These are phyloP conservation scores for Menidia beryllina DNA, from an alignment of 2,113 vertebrate species.

Conservation along the genomic window DNA sequence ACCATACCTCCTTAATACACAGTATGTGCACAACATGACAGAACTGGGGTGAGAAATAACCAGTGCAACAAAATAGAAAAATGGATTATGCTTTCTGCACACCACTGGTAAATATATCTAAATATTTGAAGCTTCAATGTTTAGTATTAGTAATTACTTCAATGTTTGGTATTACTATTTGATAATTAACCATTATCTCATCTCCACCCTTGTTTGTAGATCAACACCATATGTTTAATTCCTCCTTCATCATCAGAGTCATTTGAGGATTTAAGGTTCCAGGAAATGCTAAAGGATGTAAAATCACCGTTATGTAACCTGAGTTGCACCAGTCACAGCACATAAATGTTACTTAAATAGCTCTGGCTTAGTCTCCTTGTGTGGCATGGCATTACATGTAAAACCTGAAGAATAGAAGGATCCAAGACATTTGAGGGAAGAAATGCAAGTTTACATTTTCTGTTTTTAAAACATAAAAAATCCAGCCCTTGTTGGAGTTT, in stretches of 20 bases:
- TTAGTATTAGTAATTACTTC: too few species aligned
- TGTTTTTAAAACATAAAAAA: too few species aligned
- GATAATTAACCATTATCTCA: not conserved
- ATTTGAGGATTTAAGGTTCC: constrained; percentile 10
- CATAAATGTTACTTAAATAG: constrained; percentile 12
- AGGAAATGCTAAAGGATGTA: not conserved
- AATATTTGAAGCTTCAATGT: too few species aligned
- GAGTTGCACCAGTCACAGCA: constrained; percentile 9
- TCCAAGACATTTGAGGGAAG: not conserved
- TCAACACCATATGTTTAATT: not conserved
- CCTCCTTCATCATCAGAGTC: not conserved
- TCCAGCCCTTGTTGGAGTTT: too few species aligned
- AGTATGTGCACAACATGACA: too few species aligned
- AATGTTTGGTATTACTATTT: too few species aligned
- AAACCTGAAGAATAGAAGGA: not conserved
- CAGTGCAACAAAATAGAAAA: too few species aligned
- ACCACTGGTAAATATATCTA: too few species aligned
- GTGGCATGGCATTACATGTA: not conserved
- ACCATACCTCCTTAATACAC: too few species aligned
- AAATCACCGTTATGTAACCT: constrained; percentile 36
- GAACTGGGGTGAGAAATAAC: too few species aligned
- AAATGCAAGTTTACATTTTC: too few species aligned
- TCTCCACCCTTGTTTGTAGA: not conserved
- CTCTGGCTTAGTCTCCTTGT: constrained; percentile 18
- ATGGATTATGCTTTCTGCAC: too few species aligned